These are phyloP conservation scores for Strigamia transsilvanica DNA, from an alignment of 2,888 invertebrate species.

Conservation along the genomic window DNA sequence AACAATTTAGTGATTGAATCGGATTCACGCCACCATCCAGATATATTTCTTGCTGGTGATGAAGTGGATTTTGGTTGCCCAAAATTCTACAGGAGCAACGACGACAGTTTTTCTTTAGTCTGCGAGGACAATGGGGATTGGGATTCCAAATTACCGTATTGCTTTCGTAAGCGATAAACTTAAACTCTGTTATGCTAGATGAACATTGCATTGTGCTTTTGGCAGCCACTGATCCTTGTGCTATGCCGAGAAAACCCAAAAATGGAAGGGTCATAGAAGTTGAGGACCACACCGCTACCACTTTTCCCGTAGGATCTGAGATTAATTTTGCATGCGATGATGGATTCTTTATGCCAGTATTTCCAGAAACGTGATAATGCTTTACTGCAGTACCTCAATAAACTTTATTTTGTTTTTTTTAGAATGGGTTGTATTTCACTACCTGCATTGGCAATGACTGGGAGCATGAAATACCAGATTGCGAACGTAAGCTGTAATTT, in stretches of 20 bases:
- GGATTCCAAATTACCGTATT: neutral
- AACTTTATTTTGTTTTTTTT: neutral
- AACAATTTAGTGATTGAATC: neutral
- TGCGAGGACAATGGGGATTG: neutral
- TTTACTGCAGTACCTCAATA: neutral
- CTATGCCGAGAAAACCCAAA: too few species aligned
- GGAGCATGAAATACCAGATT: neutral
- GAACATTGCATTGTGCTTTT: too few species aligned
- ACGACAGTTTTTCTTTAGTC: neutral
- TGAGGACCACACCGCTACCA: too few species aligned
- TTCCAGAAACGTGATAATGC: neutral
- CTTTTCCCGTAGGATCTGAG: conserved; percentile 6
- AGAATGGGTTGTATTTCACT: neutral
- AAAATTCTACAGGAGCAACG: neutral
- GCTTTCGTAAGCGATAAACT: neutral
- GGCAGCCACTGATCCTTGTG: too few species aligned
- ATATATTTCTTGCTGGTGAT: neutral
- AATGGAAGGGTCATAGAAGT: too few species aligned
- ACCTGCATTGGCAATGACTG: conserved; percentile 6
- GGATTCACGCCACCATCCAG: neutral
- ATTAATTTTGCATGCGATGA: neutral
- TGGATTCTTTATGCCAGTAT: neutral
- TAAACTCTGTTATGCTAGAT: neutral
- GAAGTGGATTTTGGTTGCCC: conserved; percentile 5
- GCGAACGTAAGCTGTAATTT: neutral